Evolutionary conservation across 1,140 invertebrate genomes (phyloP).

Genomic region (Ridgeia piscesae): DNA sequence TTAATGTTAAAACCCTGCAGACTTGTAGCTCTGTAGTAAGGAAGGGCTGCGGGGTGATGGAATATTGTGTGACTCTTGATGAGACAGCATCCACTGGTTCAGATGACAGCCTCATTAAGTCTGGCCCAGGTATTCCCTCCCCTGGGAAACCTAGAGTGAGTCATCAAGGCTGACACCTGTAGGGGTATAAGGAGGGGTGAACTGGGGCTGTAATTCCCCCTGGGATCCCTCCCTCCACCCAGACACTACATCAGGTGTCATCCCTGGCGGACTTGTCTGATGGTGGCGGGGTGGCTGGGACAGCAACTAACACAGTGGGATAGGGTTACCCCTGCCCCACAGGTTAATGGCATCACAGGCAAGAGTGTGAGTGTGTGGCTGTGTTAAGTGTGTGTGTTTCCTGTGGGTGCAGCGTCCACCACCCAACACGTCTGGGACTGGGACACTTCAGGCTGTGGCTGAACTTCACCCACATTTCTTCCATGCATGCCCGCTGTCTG

Average conservation of each 20-base stretch:
- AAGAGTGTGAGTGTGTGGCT: neutral
- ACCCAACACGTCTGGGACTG: neutral
- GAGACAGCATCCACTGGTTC: neutral
- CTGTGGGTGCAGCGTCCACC: neutral
- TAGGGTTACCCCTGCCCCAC: neutral
- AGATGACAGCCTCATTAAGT: neutral
- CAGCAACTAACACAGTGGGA: neutral
- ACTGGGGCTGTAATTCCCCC: neutral
- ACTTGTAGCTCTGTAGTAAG: no score
- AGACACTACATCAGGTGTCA: neutral
- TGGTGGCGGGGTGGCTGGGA: neutral
- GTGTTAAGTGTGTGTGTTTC: neutral
- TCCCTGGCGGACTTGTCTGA: neutral
- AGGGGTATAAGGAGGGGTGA: neutral
- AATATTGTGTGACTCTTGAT: no score
- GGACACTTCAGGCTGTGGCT: neutral
- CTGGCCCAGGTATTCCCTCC: neutral
- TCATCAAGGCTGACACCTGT: neutral
- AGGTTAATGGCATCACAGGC: neutral
- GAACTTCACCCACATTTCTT: constrained; percentile 5
- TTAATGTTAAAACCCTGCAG: no score
- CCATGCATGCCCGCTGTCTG: neutral
- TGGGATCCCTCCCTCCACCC: no score
- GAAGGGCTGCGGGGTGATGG: no score
- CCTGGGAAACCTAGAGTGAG: neutral